Evolutionary conservation across 2,888 invertebrate genomes (phyloP), one percentile per base, ranked within the genome.

Genomic region (Megastigmus dorsalis): DNA sequence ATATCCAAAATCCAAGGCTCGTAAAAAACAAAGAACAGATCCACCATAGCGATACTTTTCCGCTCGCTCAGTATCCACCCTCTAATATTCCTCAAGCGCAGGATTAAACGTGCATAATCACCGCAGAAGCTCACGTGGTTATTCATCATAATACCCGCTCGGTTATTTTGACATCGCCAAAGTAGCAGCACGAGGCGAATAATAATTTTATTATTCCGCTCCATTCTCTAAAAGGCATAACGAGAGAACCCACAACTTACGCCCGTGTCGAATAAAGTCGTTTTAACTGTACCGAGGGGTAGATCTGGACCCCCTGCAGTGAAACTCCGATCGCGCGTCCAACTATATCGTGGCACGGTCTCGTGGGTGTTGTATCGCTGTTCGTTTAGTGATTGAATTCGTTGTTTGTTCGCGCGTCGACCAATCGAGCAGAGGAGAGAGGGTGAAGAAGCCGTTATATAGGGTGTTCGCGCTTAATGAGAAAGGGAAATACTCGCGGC

Each of bases 341-440:
- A n/a, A n/a, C n/a, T n/a, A n/a, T n/a, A n/a, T n/a, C 67, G 70
- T 66, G 50, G 71, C 60, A 67, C 10, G 41, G 23, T 7, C 43
- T 33, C 38, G 9, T 28, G 45, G n/a, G n/a, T n/a, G n/a, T n/a
- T 48, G 23, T 55, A 48, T 48, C 36, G 38, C 23, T 9, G 62
- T 65, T 69, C 69, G 69, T 69, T 65, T 54, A 59, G 69, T 69
- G 74, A 75, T 70, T 70, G 74, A 75, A 70, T 75, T 70, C 69
- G 60, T n/a, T 33, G 68, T 6, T 23, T n/a, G n/a, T 1, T 9
- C 3, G 38, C 30, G 33, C 38, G 23, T 26, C 23, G 33, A 54
- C n/a, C 26, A 7, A 18, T 1, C 28, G 13, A 20, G n/a, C 26
- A 1, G 75, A 75, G 72, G 10, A 5, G 13, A 55, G 10, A 10